Percentiles rank a stretch among this genome's conserved stretches.
These are phyloP conservation scores for Thaleichthys pacificus DNA, from an alignment of 2,797 vertebrate genomes.

Conservation along the genomic window DNA sequence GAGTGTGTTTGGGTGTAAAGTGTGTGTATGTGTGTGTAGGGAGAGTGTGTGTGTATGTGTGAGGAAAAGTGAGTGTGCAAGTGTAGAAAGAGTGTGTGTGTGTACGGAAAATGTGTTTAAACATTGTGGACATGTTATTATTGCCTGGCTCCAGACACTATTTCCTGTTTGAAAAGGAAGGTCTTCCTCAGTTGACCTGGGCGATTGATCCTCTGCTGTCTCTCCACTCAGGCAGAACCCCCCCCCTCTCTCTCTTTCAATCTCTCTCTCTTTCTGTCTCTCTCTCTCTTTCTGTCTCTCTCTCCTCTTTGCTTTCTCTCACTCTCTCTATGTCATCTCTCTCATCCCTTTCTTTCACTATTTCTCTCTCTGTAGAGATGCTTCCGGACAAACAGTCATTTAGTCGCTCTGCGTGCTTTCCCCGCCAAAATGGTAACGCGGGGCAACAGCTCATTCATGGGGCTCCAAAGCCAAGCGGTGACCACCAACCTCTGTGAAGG, in stretches of 20 bases:
- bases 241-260: neutral
- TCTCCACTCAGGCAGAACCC: conserved; percentile 29
- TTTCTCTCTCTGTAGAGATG: conserved; percentile 38
- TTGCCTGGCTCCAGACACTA: conserved; percentile 66
- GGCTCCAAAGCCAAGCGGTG: conserved; percentile 43
- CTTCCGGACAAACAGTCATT: conserved; percentile 59
- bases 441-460: conserved; percentile 60
- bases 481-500: conserved; percentile 55
- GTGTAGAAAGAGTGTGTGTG: neutral
- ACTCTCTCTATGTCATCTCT: neutral
- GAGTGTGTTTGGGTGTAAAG: too few relatives aligned
- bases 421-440: conserved; percentile 52
- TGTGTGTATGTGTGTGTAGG: too few relatives aligned
- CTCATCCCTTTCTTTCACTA: neutral
- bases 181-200: conserved; percentile 54
- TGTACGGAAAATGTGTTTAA: conserved; percentile 59
- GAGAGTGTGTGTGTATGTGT: too few relatives aligned
- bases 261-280: neutral
- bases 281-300: neutral
- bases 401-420: conserved; percentile 51
- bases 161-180: conserved; percentile 69
- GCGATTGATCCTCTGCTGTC: conserved; percentile 43
- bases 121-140: conserved; percentile 63
- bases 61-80: too few relatives aligned
- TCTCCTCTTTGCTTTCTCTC: neutral